Percentiles rank a stretch among this genome's conserved stretches.
Evolutionary conservation across 2,113 vertebrate genomes (phyloP).

Genomic region (Grammomys surdaster): DNA sequence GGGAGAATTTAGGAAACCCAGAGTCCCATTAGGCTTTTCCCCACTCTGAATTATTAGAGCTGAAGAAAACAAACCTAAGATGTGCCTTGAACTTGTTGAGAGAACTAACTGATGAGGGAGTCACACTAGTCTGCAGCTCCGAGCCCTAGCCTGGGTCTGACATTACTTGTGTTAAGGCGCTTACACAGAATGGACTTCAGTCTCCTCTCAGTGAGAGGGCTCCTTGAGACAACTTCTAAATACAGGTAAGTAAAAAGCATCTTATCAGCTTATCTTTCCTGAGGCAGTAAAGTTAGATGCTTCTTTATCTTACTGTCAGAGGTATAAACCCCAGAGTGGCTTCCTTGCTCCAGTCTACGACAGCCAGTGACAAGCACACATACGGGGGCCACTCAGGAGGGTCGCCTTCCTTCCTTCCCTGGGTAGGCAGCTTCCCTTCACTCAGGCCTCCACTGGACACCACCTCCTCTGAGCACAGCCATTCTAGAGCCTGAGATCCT

Average conservation of each 20-base stretch:
- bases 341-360: background rate
- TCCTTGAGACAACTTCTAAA: background rate
- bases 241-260: background rate
- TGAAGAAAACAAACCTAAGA: background rate
- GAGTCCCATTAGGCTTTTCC: background rate
- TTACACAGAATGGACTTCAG: background rate
- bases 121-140: background rate
- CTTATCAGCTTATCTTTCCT: background rate
- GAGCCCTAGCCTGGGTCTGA: background rate
- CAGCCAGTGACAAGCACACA: background rate
- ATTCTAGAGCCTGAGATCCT: background rate
- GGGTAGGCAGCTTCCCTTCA: background rate
- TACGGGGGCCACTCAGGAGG: background rate
- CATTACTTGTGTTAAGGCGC: background rate
- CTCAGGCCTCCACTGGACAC: background rate
- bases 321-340: background rate
- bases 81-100: background rate
- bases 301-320: background rate
- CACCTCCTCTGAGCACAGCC: background rate
- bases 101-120: background rate
- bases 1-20: background rate
- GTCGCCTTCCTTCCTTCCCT: background rate
- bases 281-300: background rate
- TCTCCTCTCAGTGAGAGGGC: slow-evolving; percentile 4
- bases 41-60: slow-evolving; percentile 22